Base-by-base conservation (phyloP, 2,888 invertebrate genomes). In the Melolontha melolontha region DNA sequence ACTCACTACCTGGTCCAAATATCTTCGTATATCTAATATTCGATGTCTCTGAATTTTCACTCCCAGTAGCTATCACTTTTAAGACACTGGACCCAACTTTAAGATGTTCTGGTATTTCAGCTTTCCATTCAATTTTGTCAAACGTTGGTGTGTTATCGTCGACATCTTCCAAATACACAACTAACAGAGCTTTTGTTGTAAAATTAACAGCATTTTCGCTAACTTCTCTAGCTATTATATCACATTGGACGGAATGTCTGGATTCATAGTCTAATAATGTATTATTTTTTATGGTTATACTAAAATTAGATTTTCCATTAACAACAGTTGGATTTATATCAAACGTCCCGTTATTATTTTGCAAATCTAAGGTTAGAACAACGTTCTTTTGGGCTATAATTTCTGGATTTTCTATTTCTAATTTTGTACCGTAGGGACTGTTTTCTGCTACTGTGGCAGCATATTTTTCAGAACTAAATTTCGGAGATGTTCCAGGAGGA, bases 71-170 rank as follows among this genome's bases (percentile, higher is more conserved):
- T 79, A 92, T 88, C 0, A 95, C 91, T 80, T 86, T 75, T n/a
- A 80, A 49, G 4, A 84, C 79, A 5, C 78, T 78, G 1, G 81
- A 78, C 68, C 81, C 80, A 12, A 89, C 89, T 17, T 91, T 90
- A 44, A 92, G 90, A 79, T 94, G 93, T 83, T 97, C 97, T 0
- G 91, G 89, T 22, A 97, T 83, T 63, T 90, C 90, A 0, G 90
- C 92, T 34, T 88, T 87, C 80, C 96, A 97, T 0, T 88, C 86
- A 42, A 89, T 83, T 74, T 91, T 88, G 11, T 89, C 84, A 79
- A 97, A 97, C 69, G 89, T 85, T 1, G 97, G 97, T 29, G 91
- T 86, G 81, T 96, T 95, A 80, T 97, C 97, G 78, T 97, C 97
- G 7, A 92, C 86, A 79, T 97, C 96, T 71, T 91, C 90, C 27